These are phyloP conservation scores for Watsonalla binaria DNA, from an alignment of 2,888 invertebrate species.

Conservation along the genomic window DNA sequence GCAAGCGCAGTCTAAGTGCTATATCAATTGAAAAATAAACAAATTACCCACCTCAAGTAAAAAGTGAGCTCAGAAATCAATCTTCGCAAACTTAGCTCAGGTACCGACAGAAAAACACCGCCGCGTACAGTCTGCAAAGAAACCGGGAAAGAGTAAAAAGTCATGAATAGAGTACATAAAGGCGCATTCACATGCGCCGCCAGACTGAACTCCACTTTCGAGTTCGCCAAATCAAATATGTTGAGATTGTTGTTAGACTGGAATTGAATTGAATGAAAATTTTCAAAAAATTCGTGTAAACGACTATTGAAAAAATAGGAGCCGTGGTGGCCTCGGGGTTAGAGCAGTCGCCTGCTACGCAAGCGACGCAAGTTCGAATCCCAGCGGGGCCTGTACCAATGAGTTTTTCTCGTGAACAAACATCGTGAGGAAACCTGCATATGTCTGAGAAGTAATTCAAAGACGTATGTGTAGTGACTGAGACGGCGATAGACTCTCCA, in stretches of 20 bases:
- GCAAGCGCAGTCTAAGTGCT: background rate
- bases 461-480: no score
- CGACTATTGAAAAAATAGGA: no score
- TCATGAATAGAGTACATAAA: constrained; percentile 18
- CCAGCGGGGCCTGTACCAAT: no score
- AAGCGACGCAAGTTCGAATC: no score
- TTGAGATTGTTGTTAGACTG: background rate
- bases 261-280: no score
- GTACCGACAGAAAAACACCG: constrained; percentile 30
- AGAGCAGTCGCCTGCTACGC: no score
- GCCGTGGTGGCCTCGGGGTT: no score
- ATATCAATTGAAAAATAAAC: constrained; percentile 3
- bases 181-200: constrained; percentile 4
- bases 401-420: no score
- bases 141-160: constrained; percentile 24
- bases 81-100: constrained; percentile 25
- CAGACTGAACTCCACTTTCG: background rate
- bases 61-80: constrained; percentile 24
- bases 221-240: background rate
- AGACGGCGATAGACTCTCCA: no score
- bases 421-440: no score
- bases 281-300: no score
- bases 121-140: constrained; percentile 21
- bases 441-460: no score
- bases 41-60: constrained; percentile 6